Percentiles rank a stretch among this genome's conserved stretches.
Conservation (phyloP, 2,888 invertebrate genomes). For the Exocentrus adspersus region DNA sequence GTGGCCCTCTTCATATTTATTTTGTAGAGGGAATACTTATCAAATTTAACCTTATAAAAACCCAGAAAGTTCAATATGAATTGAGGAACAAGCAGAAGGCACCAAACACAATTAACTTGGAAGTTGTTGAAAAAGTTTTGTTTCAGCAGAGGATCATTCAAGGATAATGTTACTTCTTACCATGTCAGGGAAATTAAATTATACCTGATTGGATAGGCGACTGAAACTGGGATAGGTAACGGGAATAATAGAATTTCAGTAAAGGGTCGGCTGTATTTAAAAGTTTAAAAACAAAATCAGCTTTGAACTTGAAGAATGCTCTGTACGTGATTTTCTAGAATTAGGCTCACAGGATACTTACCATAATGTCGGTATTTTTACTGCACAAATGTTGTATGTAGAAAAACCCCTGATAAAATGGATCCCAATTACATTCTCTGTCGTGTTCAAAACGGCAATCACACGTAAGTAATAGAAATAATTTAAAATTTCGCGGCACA, state of each 20-base stretch:
- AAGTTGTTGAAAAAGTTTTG: slow-evolving; percentile 25
- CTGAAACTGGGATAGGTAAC: not conserved
- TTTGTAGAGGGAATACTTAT: no score
- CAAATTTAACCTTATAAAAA: slow-evolving; percentile 5
- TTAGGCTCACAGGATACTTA: no score
- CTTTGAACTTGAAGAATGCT: no score
- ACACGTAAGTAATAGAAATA: slow-evolving; percentile 38
- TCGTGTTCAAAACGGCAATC: slow-evolving; percentile 36
- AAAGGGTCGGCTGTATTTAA: slow-evolving; percentile 11
- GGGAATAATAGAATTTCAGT: slow-evolving; percentile 13
- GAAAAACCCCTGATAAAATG: slow-evolving; percentile 23
- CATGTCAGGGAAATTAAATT: slow-evolving; percentile 22
- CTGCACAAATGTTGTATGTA: no score
- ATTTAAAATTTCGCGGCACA: slow-evolving; percentile 42
- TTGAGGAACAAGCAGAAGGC: slow-evolving; percentile 20
- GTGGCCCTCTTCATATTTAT: no score
- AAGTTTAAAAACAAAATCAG: not conserved
- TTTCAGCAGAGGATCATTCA: slow-evolving; percentile 12
- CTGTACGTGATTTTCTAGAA: no score
- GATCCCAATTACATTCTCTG: slow-evolving; percentile 39
- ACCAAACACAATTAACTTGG: slow-evolving; percentile 22
- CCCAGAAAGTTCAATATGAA: slow-evolving; percentile 19
- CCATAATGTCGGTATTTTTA: no score
- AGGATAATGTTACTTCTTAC: slow-evolving; percentile 15
- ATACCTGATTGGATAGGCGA: slow-evolving; percentile 21